phyloP scores from a whole-genome alignment of 2,797 vertebrate genomes.

The Pipistrellus pipistrellus region DNA sequence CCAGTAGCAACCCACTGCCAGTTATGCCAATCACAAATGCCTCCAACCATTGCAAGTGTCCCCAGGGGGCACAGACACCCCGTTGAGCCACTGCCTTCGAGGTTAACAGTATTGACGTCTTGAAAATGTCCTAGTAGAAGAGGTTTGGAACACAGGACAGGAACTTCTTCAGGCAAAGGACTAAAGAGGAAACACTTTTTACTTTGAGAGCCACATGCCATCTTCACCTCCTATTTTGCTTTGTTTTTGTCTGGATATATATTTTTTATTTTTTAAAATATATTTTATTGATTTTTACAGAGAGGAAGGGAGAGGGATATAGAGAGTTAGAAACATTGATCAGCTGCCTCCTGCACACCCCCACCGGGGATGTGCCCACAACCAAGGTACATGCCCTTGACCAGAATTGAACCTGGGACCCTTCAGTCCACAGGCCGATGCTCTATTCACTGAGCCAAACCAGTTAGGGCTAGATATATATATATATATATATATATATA shows the following conservation, averaged over 20 bases:
- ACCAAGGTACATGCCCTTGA: too few species aligned
- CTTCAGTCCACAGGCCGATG: too few species aligned
- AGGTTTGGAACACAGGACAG: neutral
- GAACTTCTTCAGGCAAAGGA: constrained; percentile 47
- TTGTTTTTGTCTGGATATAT: constrained; percentile 12
- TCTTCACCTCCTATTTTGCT: neutral
- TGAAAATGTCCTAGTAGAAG: neutral
- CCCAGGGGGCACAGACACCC: neutral
- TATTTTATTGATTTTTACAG: too few species aligned
- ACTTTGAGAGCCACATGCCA: neutral
- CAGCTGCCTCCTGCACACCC: too few species aligned
- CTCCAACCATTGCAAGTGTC: constrained; percentile 21
- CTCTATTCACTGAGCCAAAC: too few species aligned
- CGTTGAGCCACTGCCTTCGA: neutral
- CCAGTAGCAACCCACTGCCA: neutral
- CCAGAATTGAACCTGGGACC: too few species aligned
- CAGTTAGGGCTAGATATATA: neutral
- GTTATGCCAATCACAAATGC: neutral
- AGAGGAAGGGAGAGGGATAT: too few species aligned
- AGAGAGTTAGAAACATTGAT: too few species aligned
- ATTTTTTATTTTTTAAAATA: too few species aligned
- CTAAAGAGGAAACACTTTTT: constrained; percentile 52
- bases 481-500: constrained; percentile 20
- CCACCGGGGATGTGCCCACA: too few species aligned
- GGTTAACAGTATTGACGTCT: neutral